These are phyloP conservation scores for Lasioglossum oenotherae DNA, from an alignment of 2,888 invertebrate species.

Conservation along the genomic window DNA sequence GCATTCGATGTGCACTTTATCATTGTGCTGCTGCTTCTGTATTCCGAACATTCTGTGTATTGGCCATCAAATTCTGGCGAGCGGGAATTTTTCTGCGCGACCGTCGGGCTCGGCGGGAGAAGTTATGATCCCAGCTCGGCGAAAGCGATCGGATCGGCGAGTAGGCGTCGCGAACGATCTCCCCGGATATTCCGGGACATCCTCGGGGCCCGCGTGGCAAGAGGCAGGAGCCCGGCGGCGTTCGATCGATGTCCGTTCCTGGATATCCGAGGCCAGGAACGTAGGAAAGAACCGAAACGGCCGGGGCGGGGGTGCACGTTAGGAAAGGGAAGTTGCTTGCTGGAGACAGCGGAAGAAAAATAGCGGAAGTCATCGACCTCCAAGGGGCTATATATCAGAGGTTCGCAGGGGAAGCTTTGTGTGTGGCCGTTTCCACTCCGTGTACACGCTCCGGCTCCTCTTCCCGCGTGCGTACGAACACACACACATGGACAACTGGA, in stretches of 20 bases:
- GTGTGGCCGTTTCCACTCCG: conserved; percentile 54
- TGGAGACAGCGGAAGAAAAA: conserved; percentile 87
- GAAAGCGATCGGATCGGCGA: conserved; percentile 18
- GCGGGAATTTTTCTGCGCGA: background rate
- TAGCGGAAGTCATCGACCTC: conserved; percentile 88
- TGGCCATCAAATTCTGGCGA: background rate
- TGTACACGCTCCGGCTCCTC: conserved; percentile 30
- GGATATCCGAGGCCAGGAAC: conserved; percentile 69
- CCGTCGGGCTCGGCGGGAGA: background rate
- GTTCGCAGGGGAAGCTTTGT: conserved; percentile 73
- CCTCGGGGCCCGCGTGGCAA: conserved; percentile 43
- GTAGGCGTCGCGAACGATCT: conserved; percentile 22
- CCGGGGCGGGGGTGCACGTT: conserved; percentile 71
- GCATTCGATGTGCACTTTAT: background rate
- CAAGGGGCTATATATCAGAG: conserved; percentile 86
- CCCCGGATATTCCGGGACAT: conserved; percentile 55
- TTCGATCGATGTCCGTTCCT: conserved; percentile 72
- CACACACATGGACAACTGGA: conserved; percentile 63
- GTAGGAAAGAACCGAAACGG: conserved; percentile 77
- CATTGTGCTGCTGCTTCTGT: background rate
- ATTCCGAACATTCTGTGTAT: background rate
- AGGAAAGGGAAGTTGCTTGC: conserved; percentile 84
- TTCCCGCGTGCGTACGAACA: conserved; percentile 34
- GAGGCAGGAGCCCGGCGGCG: conserved; percentile 45
- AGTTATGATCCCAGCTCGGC: background rate